Percentiles rank a stretch among this genome's conserved stretches.
phyloP scores from a whole-genome alignment of 2,888 invertebrate genomes.

The Agrochola macilenta region DNA sequence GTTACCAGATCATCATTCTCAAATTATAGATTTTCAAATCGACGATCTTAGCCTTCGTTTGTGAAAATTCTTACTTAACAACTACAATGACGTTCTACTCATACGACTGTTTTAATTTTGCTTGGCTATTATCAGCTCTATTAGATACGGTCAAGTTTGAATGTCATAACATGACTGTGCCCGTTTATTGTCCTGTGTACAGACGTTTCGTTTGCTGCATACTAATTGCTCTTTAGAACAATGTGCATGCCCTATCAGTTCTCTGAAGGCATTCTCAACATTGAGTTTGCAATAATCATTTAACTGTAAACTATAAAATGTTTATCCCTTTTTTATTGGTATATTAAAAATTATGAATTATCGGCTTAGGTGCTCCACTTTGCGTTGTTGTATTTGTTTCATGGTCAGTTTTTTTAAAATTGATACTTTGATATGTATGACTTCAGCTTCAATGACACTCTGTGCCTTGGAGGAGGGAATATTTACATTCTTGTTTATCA shows the following conservation, averaged over 20 bases:
- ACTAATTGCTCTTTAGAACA: constrained; percentile 78
- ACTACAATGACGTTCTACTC: constrained; percentile 69
- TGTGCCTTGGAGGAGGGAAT: too few relatives aligned
- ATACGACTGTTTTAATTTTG: constrained; percentile 74
- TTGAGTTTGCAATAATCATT: constrained; percentile 64
- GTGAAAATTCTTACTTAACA: constrained; percentile 73
- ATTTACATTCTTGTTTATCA: too few relatives aligned
- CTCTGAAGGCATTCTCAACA: constrained; percentile 72
- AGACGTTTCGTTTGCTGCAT: constrained; percentile 74
- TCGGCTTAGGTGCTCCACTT: constrained; percentile 21
- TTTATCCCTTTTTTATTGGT: constrained; percentile 19
- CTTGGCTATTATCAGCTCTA: constrained; percentile 73
- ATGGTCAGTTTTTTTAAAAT: constrained; percentile 12
- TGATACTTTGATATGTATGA: not conserved
- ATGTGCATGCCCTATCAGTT: constrained; percentile 81
- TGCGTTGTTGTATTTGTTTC: constrained; percentile 3
- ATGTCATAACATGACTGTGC: constrained; percentile 76
- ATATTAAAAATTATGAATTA: constrained; percentile 14
- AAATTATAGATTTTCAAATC: constrained; percentile 26
- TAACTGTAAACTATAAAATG: constrained; percentile 64
- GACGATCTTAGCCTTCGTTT: constrained; percentile 67
- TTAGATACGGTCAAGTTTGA: constrained; percentile 88
- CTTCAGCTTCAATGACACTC: too few relatives aligned
- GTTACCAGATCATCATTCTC: not conserved
- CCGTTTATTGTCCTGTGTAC: constrained; percentile 65